Conservation (phyloP, 2,888 invertebrate genomes). For the Pollenia amentaria region DNA sequence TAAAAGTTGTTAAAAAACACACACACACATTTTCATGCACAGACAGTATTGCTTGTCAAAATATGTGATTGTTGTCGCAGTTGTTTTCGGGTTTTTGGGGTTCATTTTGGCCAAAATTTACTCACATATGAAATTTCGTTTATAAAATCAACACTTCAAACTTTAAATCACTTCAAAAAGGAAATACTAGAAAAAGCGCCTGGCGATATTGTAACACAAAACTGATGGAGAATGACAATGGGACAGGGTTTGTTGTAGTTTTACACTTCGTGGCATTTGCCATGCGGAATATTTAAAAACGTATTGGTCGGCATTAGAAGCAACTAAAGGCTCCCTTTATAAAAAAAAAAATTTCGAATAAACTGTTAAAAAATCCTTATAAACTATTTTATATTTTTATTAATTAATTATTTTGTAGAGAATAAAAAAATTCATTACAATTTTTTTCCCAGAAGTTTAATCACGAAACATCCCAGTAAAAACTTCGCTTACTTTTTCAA, state of each 20-base stretch:
- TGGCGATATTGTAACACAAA: slow-evolving; percentile 37
- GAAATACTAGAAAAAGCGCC: not conserved
- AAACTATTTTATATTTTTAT: too few species aligned
- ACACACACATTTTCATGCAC: slow-evolving; percentile 35
- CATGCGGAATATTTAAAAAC: not conserved
- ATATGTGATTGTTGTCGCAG: slow-evolving; percentile 16
- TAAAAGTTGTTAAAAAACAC: slow-evolving; percentile 70
- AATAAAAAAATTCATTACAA: too few species aligned
- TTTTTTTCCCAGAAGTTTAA: too few species aligned
- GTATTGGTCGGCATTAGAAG: not conserved
- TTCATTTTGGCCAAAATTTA: slow-evolving; percentile 24
- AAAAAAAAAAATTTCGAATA: too few species aligned
- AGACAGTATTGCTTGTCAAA: slow-evolving; percentile 27
- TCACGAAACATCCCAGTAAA: too few species aligned
- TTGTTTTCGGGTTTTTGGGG: slow-evolving; percentile 9
- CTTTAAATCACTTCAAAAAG: slow-evolving; percentile 40
- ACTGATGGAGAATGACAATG: slow-evolving; percentile 46
- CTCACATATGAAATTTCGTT: not conserved
- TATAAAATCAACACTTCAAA: slow-evolving; percentile 62
- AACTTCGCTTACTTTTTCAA: too few species aligned
- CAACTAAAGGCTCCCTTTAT: too few species aligned
- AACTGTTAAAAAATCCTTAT: too few species aligned
- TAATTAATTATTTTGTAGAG: too few species aligned
- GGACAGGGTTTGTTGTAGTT: not conserved
- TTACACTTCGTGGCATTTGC: not conserved